phyloP scores from a whole-genome alignment of 2,113 vertebrate species.

The Diadophis punctatus region DNA sequence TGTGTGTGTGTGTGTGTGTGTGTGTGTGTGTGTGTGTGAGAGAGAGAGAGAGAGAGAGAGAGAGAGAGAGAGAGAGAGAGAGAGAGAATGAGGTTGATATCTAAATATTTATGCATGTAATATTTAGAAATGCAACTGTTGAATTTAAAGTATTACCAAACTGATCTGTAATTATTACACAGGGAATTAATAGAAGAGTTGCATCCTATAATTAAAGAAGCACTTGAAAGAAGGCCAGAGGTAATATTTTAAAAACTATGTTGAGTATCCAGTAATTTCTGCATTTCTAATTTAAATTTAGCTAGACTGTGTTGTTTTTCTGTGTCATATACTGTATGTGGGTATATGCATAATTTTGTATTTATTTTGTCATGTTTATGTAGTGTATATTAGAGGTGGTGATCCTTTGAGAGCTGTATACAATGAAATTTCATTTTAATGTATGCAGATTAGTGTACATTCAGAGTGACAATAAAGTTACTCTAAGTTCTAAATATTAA shows the following conservation, averaged over 20 bases:
- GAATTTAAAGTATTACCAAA: not conserved
- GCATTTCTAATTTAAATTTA: not conserved
- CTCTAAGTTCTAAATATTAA: not conserved
- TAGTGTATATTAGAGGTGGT: not conserved
- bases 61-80: too few species aligned
- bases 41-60: too few species aligned
- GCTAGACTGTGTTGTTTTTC: too few species aligned
- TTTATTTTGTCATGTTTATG: not conserved
- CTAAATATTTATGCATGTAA: not conserved
- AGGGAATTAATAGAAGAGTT: slow-evolving; percentile 98
- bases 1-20: too few species aligned
- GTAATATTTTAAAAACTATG: slow-evolving; percentile 67
- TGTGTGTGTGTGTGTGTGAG: too few species aligned
- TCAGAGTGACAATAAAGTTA: not conserved
- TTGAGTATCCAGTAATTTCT: not conserved
- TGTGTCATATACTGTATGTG: too few species aligned
- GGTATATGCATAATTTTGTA: too few species aligned
- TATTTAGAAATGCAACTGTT: not conserved
- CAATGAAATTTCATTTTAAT: not conserved
- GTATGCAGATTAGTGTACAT: not conserved
- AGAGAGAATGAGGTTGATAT: not conserved
- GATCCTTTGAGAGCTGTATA: not conserved
- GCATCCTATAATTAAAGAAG: slow-evolving; percentile 99
- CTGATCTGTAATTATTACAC: slow-evolving; percentile 1
- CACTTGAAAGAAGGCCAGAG: slow-evolving; percentile 98